Conservation (phyloP, 2,888 invertebrate species). For the Cryptus viduatorius region DNA sequence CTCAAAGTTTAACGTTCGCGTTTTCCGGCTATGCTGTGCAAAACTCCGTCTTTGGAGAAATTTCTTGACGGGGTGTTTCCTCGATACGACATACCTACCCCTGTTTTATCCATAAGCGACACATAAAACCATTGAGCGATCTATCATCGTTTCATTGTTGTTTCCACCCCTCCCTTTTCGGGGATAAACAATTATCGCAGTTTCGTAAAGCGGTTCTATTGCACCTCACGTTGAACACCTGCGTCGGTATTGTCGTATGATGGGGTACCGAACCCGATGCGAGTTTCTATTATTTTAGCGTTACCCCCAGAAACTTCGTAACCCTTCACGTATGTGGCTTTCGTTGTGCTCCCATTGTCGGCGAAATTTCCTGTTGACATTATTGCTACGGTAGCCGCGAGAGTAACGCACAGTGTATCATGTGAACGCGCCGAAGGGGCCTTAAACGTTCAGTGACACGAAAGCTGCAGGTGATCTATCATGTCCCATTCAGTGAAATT, state of each 20-base stretch:
- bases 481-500: slow-evolving; percentile 42
- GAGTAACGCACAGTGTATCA: too few relatives aligned
- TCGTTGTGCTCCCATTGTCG: neutral
- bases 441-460: slow-evolving; percentile 18
- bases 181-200: neutral
- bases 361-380: neutral
- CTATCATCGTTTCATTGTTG: slow-evolving; percentile 2
- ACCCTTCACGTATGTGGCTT: too few relatives aligned
- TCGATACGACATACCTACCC: neutral
- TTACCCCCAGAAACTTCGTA: too few relatives aligned
- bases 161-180: neutral
- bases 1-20: too few relatives aligned
- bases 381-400: too few relatives aligned
- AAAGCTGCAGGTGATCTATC: slow-evolving; percentile 37
- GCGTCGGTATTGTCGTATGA: too few relatives aligned
- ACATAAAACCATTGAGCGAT: neutral
- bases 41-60: neutral
- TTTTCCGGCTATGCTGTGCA: too few relatives aligned
- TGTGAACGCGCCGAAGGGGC: neutral
- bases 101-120: neutral
- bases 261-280: too few relatives aligned
- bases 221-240: neutral
- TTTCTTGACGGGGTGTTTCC: slow-evolving; percentile 1
- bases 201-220: slow-evolving; percentile 5
- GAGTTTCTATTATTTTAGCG: too few relatives aligned